phyloP scores from a whole-genome alignment of 1,140 invertebrate species.

The Nilaparvata lugens region DNA sequence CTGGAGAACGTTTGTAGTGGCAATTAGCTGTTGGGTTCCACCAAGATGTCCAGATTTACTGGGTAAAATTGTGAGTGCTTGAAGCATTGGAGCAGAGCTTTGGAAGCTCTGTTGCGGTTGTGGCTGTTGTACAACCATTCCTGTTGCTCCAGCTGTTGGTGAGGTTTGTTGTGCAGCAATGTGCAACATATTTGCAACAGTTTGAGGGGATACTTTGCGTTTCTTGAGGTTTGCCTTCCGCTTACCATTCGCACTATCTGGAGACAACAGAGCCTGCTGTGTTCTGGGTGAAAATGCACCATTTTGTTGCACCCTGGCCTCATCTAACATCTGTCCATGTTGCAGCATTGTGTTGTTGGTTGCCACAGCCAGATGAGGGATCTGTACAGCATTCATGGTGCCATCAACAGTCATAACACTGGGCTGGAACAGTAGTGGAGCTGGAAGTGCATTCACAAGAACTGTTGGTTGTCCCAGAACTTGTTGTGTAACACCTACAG shows the following conservation, averaged over 20 bases:
- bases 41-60: conserved; percentile 45
- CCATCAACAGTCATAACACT: conserved; percentile 57
- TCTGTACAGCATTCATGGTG: conserved; percentile 53
- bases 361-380: conserved; percentile 42
- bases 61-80: conserved; percentile 64
- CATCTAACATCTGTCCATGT: conserved; percentile 11
- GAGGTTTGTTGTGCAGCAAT: conserved; percentile 44
- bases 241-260: conserved; percentile 45
- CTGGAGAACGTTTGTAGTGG: conserved; percentile 53
- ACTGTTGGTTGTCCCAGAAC: conserved; percentile 65
- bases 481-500: conserved; percentile 44
- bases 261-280: conserved; percentile 52
- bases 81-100: conserved; percentile 31
- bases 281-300: conserved; percentile 22
- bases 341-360: conserved; percentile 34
- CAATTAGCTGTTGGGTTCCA: conserved; percentile 26
- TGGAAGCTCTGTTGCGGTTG: conserved; percentile 25
- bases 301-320: conserved; percentile 9
- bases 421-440: conserved; percentile 65
- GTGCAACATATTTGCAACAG: conserved; percentile 62
- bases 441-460: conserved; percentile 69
- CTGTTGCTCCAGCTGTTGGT: conserved; percentile 29
- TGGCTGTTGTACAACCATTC: conserved; percentile 25
- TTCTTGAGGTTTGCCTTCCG: conserved; percentile 61
- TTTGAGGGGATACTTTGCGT: conserved; percentile 56